Percentiles rank a stretch among this genome's conserved stretches.
These are phyloP conservation scores for Euplexia lucipara DNA, from an alignment of 2,888 invertebrate species.

Conservation along the genomic window DNA sequence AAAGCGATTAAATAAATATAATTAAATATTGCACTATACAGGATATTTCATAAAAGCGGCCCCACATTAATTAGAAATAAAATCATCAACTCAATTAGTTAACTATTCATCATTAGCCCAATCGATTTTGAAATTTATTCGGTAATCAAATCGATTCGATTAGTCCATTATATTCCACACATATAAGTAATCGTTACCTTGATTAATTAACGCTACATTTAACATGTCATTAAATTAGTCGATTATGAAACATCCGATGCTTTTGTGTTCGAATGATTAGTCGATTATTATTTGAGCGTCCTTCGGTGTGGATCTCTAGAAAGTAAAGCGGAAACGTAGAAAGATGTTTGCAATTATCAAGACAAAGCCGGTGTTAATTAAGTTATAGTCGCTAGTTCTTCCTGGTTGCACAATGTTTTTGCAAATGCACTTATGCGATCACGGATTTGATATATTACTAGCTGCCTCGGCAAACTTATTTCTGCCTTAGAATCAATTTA, in stretches of 20 bases:
- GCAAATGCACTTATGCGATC: slow-evolving; percentile 7
- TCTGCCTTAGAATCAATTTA: too few species aligned
- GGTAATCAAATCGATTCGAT: slow-evolving; percentile 45
- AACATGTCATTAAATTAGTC: slow-evolving; percentile 32
- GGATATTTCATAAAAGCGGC: slow-evolving; percentile 39
- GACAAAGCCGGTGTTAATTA: slow-evolving; percentile 39
- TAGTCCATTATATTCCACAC: slow-evolving; percentile 30
- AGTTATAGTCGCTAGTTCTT: slow-evolving; percentile 19
- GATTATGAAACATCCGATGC: slow-evolving; percentile 32
- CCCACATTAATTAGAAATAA: slow-evolving; percentile 31
- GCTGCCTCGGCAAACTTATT: too few species aligned
- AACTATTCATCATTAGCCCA: slow-evolving; percentile 32
- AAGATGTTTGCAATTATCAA: slow-evolving; percentile 30
- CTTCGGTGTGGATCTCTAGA: slow-evolving; percentile 21
- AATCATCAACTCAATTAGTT: slow-evolving; percentile 51
- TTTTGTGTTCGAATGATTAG: slow-evolving; percentile 45
- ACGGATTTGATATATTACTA: neutral
- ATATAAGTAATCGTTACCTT: slow-evolving; percentile 36
- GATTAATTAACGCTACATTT: slow-evolving; percentile 48
- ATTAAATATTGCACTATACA: slow-evolving; percentile 26
- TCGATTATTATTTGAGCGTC: slow-evolving; percentile 40
- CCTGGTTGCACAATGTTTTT: slow-evolving; percentile 21
- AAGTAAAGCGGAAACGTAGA: slow-evolving; percentile 32
- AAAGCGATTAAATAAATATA: slow-evolving; percentile 4
- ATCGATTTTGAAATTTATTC: slow-evolving; percentile 37